Conservation (phyloP, 2,797 vertebrate genomes). For the Acestrorhynchus altus region DNA sequence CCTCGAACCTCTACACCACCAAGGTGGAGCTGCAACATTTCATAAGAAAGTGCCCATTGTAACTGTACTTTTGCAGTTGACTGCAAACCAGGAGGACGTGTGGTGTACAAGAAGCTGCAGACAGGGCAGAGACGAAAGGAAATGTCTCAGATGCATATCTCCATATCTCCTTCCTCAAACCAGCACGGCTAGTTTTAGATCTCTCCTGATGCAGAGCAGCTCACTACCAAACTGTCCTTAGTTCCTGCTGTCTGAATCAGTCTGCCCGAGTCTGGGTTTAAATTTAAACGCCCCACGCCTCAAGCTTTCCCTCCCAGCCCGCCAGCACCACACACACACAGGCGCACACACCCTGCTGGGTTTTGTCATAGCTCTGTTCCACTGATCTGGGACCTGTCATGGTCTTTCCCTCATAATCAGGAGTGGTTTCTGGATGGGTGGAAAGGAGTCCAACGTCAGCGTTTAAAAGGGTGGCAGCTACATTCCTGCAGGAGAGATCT, state of each 20-base stretch:
- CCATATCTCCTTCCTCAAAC: background rate
- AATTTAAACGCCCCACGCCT: background rate
- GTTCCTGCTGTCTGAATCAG: conserved; percentile 6
- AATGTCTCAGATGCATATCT: conserved; percentile 8
- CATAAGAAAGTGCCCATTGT: too few relatives aligned
- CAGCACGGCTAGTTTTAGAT: background rate
- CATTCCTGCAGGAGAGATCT: background rate
- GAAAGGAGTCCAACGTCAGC: background rate
- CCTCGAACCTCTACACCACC: too few relatives aligned
- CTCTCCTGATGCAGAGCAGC: background rate
- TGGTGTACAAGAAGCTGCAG: background rate
- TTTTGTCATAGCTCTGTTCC: background rate
- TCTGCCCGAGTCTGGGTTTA: conserved; percentile 9
- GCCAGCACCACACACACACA: background rate
- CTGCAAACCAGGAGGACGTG: too few relatives aligned
- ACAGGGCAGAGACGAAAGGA: background rate
- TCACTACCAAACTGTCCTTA: background rate
- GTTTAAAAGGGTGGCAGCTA: background rate
- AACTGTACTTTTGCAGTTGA: too few relatives aligned
- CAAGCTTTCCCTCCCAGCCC: background rate
- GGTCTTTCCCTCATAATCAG: background rate
- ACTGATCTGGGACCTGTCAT: background rate
- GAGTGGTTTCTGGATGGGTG: background rate
- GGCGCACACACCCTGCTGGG: background rate
- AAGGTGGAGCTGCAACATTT: too few relatives aligned